phyloP scores from a whole-genome alignment of 2,797 vertebrate species.

The Notamacropus eugenii region DNA sequence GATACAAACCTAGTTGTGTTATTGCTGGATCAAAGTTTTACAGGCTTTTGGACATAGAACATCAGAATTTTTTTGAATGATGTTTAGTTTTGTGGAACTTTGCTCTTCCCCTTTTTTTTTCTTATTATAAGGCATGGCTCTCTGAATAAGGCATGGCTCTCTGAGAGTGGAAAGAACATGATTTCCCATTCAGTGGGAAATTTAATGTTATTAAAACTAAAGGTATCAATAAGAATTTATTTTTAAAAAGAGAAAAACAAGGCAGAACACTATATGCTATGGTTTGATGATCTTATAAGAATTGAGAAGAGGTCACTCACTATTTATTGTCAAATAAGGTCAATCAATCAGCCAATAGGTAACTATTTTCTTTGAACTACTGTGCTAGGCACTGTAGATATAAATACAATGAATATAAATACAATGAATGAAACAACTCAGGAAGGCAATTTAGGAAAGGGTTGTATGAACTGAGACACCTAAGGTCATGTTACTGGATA shows the following conservation, averaged over 20 bases:
- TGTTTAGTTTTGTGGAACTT: neutral
- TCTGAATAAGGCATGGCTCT: neutral
- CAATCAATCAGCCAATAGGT: neutral
- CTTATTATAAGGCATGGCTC: neutral
- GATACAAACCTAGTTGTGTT: too few relatives aligned
- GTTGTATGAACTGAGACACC: neutral
- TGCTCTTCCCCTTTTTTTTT: neutral
- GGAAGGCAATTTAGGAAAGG: neutral
- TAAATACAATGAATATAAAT: neutral
- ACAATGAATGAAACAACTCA: neutral
- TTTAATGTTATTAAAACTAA: neutral
- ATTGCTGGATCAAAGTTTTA: too few relatives aligned
- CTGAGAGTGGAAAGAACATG: neutral
- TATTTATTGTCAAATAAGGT: neutral
- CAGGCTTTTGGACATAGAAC: too few relatives aligned
- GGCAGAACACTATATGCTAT: neutral
- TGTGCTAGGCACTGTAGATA: neutral
- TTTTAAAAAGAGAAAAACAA: neutral
- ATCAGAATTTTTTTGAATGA: too few relatives aligned
- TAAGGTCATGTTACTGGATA: neutral
- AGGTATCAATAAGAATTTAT: neutral
- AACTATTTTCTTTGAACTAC: neutral
- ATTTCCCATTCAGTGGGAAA: neutral
- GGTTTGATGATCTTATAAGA: neutral
- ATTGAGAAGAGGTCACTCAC: neutral